Evolutionary conservation across 2,888 invertebrate genomes (phyloP).

Genomic region (Papilio gigon): DNA sequence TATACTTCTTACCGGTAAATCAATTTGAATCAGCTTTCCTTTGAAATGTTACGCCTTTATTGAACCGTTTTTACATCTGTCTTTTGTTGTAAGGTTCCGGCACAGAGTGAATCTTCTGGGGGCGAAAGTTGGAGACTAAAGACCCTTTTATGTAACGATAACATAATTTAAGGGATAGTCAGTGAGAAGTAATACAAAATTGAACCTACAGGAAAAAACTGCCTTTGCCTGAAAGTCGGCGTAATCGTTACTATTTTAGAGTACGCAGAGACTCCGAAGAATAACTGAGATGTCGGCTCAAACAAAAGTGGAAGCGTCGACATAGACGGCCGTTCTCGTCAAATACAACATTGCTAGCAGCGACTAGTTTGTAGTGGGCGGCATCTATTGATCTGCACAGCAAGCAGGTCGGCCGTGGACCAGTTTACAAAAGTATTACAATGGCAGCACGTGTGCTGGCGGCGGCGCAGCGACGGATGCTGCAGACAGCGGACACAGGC

Average conservation of each 20-base stretch:
- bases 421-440: conserved; percentile 19
- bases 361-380: not conserved
- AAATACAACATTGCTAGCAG: not conserved
- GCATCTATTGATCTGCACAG: not conserved
- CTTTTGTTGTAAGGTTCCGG: not conserved
- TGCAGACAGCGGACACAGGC: not conserved
- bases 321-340: not conserved
- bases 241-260: too few relatives aligned
- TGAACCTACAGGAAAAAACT: too few relatives aligned
- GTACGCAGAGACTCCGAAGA: too few relatives aligned
- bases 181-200: too few relatives aligned
- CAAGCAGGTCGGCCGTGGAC: not conserved
- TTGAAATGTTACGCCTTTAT: conserved; percentile 32
- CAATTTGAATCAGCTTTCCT: conserved; percentile 24
- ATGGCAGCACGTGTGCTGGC: not conserved
- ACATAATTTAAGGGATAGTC: too few relatives aligned
- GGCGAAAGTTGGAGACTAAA: not conserved
- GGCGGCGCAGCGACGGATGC: not conserved
- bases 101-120: not conserved
- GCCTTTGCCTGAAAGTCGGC: too few relatives aligned
- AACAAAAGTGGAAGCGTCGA: not conserved
- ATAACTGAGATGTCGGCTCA: not conserved
- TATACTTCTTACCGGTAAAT: conserved; percentile 31
- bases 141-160: not conserved
- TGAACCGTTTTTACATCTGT: conserved; percentile 10